These are phyloP conservation scores for Vidua macroura DNA, from an alignment of 2,113 vertebrate genomes.

Conservation along the genomic window DNA sequence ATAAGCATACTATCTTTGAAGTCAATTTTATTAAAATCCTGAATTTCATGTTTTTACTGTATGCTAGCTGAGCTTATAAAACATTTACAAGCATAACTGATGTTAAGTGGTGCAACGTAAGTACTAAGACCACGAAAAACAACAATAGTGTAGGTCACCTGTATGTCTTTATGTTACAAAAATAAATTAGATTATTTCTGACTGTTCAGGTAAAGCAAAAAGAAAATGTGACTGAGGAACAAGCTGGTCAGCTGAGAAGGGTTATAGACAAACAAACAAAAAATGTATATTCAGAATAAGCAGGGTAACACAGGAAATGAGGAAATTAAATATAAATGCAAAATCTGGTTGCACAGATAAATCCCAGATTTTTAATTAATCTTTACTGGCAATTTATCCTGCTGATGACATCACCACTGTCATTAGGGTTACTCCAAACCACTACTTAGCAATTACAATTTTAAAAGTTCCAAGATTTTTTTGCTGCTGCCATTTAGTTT, in stretches of 20 bases:
- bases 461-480: neutral
- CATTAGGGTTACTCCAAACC: neutral
- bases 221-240: neutral
- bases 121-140: neutral
- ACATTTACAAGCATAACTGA: neutral
- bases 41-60: neutral
- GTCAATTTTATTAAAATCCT: conserved; percentile 17
- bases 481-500: neutral
- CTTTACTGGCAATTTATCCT: neutral
- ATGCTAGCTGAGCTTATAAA: neutral
- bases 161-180: neutral
- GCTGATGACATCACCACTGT: neutral
- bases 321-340: neutral
- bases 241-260: neutral
- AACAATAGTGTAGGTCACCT: neutral
- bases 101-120: neutral
- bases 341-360: neutral
- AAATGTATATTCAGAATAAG: neutral
- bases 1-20: conserved; percentile 12
- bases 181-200: neutral
- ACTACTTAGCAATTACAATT: neutral
- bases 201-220: neutral
- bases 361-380: neutral
- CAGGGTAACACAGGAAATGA: neutral
- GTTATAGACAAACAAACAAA: neutral